phyloP scores from a whole-genome alignment of 1,140 invertebrate species.

The Rhyzopertha dominica region DNA sequence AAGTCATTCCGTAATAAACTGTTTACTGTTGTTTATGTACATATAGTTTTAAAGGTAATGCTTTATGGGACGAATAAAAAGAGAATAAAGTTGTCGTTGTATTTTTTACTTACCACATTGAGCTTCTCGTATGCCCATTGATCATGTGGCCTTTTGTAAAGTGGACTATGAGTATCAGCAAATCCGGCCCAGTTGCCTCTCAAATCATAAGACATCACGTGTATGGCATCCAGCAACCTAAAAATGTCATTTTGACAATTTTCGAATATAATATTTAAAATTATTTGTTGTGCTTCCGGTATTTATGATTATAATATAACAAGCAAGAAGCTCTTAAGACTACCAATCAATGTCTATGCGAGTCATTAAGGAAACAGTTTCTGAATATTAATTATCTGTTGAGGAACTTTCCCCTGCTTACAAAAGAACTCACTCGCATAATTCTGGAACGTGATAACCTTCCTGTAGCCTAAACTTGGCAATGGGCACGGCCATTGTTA shows the following conservation, averaged over 20 bases:
- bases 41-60: too few species aligned
- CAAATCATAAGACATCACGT: conserved; percentile 88
- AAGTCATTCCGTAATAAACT: too few species aligned
- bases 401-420: conserved; percentile 8
- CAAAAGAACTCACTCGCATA: conserved; percentile 67
- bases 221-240: conserved; percentile 72
- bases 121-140: conserved; percentile 83
- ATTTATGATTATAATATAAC: not conserved
- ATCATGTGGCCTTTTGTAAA: conserved; percentile 78
- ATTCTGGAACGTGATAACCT: conserved; percentile 82
- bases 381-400: not conserved
- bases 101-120: conserved; percentile 66
- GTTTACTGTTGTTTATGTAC: too few species aligned
- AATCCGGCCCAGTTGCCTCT: conserved; percentile 89
- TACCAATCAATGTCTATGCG: not conserved
- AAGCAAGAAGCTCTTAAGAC: not conserved
- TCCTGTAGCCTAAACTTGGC: conserved; percentile 80
- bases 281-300: not conserved
- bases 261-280: not conserved
- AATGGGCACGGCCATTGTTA: conserved; percentile 81
- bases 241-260: conserved; percentile 6
- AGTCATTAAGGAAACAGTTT: not conserved
- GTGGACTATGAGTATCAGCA: conserved; percentile 79
- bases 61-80: too few species aligned
- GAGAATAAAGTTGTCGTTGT: too few species aligned